Conservation (phyloP, 2,113 vertebrate genomes). For the Gavialis gangeticus region DNA sequence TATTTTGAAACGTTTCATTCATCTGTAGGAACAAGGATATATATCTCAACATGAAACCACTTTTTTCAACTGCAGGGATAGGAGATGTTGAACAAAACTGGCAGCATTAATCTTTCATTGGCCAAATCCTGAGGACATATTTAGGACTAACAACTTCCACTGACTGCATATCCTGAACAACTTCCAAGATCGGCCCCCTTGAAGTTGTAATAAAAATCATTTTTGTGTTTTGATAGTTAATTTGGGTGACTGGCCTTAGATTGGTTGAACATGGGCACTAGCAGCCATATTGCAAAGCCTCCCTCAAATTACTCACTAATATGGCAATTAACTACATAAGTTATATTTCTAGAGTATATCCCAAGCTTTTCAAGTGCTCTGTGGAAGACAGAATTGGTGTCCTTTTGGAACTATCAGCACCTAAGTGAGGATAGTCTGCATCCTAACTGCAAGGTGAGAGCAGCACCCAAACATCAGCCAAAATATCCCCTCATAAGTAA, state of each 20-base stretch:
- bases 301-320: background rate
- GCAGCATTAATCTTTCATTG: slow-evolving; percentile 10
- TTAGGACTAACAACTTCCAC: background rate
- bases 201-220: slow-evolving; percentile 47
- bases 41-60: background rate
- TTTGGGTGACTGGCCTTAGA: slow-evolving; percentile 56
- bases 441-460: background rate
- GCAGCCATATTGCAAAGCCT: slow-evolving; percentile 33
- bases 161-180: background rate
- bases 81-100: slow-evolving; percentile 3
- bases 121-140: background rate
- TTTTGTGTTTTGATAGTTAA: slow-evolving; percentile 56
- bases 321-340: background rate
- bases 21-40: slow-evolving; percentile 4
- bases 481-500: background rate
- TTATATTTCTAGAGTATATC: fast-evolving
- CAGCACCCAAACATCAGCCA: background rate
- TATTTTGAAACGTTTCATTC: slow-evolving; percentile 21
- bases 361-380: no score
- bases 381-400: no score
- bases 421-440: background rate
- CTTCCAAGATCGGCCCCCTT: slow-evolving; percentile 32
- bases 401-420: background rate
- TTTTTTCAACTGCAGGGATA: background rate
- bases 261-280: slow-evolving; percentile 60